Base-by-base conservation (phyloP, 2,113 vertebrate genomes). In the Sphyrna mokarran region DNA sequence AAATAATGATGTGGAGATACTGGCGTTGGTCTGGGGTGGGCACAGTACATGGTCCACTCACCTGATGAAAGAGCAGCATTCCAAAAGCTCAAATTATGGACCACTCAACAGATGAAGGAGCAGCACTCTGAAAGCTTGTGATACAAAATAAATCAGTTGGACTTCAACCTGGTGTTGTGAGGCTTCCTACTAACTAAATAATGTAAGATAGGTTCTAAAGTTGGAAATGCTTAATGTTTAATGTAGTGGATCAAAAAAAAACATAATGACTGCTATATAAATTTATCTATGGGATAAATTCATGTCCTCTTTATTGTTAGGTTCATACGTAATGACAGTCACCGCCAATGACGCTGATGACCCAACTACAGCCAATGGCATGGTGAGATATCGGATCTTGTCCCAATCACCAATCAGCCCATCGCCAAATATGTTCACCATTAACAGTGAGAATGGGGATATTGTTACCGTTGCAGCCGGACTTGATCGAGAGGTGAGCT, bases 341-440 rank as follows among this genome's bases (percentile, higher is more conserved):
- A 98, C 99, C 0, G 99, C 99, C 0, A 99, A 98, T 0, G 99
- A 99, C 5, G 98, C 98, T 0, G 99, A 99, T 4, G 99, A 99
- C n/a, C 97, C 97, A 96, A 98, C 98, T 76, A 99, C 99, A 0
- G 98, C 99, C 0, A 99, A 99, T 0, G 99, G 99, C 95, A 99
- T 99, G 98, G 98, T 99, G 96, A 98, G 98, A 43, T 99, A 99
- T 96, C 97, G 98, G 0, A 99, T 99, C 7, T 97, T 99, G 96
- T 98, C 99, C 0, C 99, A 99, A 97, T 98, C 97, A 1, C 99
- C 99, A 0, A 98, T 99, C 97, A 99, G 98, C 97, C 98, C 99
- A 0, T 99, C 99, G 0, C 98, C 99, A 1, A 99, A 99, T 96
- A 99, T 99, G 98, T 99, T 99, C 96, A 99, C 99, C 72, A 99